These are phyloP conservation scores for Peromyscus californicus DNA, from an alignment of 2,113 vertebrate species.

Conservation along the genomic window DNA sequence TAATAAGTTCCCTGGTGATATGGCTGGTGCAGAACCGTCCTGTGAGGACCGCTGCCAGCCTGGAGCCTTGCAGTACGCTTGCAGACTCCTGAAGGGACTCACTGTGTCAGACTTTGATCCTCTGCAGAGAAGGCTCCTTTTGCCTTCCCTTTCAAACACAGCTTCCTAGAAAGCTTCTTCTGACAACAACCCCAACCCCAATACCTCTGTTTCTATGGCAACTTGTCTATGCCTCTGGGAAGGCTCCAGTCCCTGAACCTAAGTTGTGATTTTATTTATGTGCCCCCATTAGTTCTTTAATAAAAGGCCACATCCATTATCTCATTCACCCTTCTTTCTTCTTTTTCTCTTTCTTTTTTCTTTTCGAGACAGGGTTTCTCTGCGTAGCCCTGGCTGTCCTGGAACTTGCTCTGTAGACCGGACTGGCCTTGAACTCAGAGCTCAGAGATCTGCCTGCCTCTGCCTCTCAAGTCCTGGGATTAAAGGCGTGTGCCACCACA, in stretches of 20 bases:
- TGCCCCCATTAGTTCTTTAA: neutral
- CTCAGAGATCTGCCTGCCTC: neutral
- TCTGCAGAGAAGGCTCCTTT: neutral
- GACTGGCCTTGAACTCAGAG: neutral
- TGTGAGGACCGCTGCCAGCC: neutral
- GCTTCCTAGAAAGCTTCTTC: conserved; percentile 43
- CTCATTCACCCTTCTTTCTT: neutral
- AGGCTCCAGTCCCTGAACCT: neutral
- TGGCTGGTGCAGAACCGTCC: neutral
- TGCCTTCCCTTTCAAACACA: neutral
- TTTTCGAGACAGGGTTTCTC: neutral
- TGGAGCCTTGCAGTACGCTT: rapidly evolving
- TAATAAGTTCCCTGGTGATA: neutral
- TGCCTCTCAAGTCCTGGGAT: neutral
- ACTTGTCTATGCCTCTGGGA: neutral
- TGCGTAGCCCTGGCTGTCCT: neutral
- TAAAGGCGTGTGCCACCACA: neutral
- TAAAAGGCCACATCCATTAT: neutral
- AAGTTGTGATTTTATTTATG: conserved; percentile 25
- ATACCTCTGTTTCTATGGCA: conserved; percentile 51
- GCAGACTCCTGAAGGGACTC: neutral
- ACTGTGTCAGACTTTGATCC: neutral
- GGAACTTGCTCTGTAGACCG: neutral
- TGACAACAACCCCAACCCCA: neutral
- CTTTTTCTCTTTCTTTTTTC: rapidly evolving